A percentile compares a stretch with the other conserved stretches of the same genome.
Conservation (phyloP, 1,140 invertebrate species). For the Temnothorax nylanderi region DNA sequence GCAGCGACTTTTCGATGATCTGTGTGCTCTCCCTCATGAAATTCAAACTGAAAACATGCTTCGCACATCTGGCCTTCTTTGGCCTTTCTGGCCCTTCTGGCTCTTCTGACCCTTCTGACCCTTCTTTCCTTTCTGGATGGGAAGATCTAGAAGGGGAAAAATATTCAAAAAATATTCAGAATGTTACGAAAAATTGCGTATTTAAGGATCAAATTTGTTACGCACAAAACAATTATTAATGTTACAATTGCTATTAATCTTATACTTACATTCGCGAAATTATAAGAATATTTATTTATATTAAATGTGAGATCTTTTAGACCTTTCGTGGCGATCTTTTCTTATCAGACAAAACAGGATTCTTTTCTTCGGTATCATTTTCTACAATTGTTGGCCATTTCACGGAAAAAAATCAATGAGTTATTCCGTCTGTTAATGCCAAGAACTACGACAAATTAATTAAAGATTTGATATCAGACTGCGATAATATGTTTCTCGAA, state of each 20-base stretch:
- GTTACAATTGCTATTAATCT: background rate
- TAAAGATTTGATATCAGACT: constrained; percentile 16
- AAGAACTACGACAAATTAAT: constrained; percentile 26
- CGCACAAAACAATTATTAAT: background rate
- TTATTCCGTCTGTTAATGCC: background rate
- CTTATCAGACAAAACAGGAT: background rate
- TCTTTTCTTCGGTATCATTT: background rate
- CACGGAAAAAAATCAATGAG: background rate
- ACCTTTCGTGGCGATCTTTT: background rate
- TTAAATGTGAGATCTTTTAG: background rate
- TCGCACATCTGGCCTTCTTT: no score
- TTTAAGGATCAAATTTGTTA: background rate
- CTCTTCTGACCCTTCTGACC: no score
- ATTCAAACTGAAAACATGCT: no score
- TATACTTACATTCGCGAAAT: background rate
- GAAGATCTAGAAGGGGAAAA: no score
- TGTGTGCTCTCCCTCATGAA: no score
- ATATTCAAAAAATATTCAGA: no score
- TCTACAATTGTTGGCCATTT: background rate
- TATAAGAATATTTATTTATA: background rate
- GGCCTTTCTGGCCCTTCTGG: no score
- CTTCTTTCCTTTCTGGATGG: no score
- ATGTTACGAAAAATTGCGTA: no score
- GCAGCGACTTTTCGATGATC: no score
- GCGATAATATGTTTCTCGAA: constrained; percentile 41